These are phyloP conservation scores for Sphyrna mokarran DNA, from an alignment of 2,113 vertebrate genomes.

Conservation along the genomic window DNA sequence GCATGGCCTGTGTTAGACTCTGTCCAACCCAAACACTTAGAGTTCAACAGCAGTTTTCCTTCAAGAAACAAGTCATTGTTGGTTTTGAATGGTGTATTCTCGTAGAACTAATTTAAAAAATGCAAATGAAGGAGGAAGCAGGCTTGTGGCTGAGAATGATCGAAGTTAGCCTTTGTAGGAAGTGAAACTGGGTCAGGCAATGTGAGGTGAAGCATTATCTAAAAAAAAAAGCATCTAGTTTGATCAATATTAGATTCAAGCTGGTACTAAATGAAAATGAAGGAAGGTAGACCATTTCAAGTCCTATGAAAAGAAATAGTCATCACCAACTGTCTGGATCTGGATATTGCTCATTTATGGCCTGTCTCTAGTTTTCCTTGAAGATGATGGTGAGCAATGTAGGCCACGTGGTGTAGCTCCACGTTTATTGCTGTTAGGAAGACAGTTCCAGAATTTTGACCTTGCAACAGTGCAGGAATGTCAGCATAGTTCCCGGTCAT, in stretches of 20 bases:
- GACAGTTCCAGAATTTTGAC: too few species aligned
- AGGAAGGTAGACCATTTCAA: neutral
- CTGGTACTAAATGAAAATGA: neutral
- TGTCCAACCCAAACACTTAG: too few species aligned
- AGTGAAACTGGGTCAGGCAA: neutral
- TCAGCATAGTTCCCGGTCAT: too few species aligned
- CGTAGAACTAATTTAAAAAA: neutral
- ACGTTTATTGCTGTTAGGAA: too few species aligned
- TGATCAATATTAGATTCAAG: neutral
- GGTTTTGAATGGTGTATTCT: neutral
- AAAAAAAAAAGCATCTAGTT: neutral
- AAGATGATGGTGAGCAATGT: too few species aligned
- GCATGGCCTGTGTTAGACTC: neutral
- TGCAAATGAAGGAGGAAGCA: neutral
- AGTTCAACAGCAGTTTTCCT: neutral
- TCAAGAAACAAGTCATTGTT: neutral
- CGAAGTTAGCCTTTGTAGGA: neutral
- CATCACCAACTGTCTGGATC: neutral
- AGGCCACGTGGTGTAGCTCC: too few species aligned
- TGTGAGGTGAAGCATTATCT: neutral
- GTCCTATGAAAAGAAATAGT: neutral
- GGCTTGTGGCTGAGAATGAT: neutral
- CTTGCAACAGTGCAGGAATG: too few species aligned
- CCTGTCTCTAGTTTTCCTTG: too few species aligned
- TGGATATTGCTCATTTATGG: too few species aligned